These are phyloP conservation scores for Hippocampus kuda DNA, from an alignment of 2,797 vertebrate genomes.

Conservation along the genomic window DNA sequence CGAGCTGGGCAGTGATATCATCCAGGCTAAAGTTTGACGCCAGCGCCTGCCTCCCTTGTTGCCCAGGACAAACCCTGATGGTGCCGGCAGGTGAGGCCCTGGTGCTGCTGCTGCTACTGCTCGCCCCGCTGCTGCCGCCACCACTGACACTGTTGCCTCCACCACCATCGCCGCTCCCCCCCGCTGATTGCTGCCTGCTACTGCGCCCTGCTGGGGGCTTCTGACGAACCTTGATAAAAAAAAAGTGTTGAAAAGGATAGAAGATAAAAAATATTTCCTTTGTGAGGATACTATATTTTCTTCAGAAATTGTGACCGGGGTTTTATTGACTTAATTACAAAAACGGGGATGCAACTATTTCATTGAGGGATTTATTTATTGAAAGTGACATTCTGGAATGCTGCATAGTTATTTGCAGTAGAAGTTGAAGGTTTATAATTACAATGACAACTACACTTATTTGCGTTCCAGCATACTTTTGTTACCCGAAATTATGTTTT, in stretches of 20 bases:
- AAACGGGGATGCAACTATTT: background rate
- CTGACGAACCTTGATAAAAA: constrained; percentile 60
- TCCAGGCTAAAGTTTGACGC: constrained; percentile 89
- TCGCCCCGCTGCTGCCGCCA: constrained; percentile 55
- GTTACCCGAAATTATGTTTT: too few species aligned
- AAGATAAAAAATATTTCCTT: background rate
- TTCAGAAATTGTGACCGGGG: background rate
- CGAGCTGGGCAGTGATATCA: constrained; percentile 93
- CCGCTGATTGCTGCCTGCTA: constrained; percentile 63
- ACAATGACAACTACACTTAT: too few species aligned
- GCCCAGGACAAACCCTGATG: constrained; percentile 55
- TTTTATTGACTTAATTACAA: background rate
- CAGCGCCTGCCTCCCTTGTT: constrained; percentile 66
- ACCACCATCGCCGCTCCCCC: constrained; percentile 42
- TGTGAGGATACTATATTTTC: background rate
- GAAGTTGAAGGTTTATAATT: too few species aligned
- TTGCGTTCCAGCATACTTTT: too few species aligned
- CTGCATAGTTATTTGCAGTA: too few species aligned
- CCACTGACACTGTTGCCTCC: background rate
- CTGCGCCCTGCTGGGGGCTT: constrained; percentile 76
- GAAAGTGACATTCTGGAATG: background rate
- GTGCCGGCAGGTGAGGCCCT: constrained; percentile 77
- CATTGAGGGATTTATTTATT: background rate
- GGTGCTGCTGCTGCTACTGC: constrained; percentile 77
- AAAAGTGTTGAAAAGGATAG: background rate